These are phyloP conservation scores for Oncopodura yosiiana DNA, from an alignment of 1,140 invertebrate genomes.

Conservation along the genomic window DNA sequence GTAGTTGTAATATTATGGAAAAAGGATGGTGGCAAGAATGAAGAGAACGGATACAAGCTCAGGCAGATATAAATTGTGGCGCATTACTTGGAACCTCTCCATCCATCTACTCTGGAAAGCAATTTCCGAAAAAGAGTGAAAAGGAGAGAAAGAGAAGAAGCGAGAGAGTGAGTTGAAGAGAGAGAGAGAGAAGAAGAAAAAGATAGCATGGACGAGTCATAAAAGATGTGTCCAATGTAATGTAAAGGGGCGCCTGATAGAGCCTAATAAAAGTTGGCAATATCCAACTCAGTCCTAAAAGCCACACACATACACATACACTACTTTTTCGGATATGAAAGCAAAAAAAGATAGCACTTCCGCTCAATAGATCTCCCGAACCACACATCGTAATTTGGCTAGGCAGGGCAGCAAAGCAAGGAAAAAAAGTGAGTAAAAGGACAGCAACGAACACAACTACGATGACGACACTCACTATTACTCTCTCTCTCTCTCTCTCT, in stretches of 20 bases:
- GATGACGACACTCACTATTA: no score
- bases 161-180: neutral
- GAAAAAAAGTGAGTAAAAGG: conserved; percentile 4
- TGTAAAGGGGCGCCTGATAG: conserved; percentile 32
- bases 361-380: conserved; percentile 35
- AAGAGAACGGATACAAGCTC: conserved; percentile 10
- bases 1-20: no score
- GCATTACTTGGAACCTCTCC: conserved; percentile 19
- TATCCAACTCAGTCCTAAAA: conserved; percentile 31
- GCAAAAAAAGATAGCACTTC: conserved; percentile 34
- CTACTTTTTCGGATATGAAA: conserved; percentile 9
- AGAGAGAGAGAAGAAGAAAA: conserved; percentile 7
- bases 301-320: no score
- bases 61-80: conserved; percentile 18
- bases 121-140: no score
- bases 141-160: conserved; percentile 10
- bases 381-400: conserved; percentile 35
- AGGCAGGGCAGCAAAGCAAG: neutral
- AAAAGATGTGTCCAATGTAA: conserved; percentile 32
- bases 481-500: no score
- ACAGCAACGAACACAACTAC: no score
- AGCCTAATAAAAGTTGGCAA: conserved; percentile 36
- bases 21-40: neutral
- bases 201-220: conserved; percentile 8
- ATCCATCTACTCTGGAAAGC: conserved; percentile 16